Evolutionary conservation across 2,888 invertebrate species (phyloP), one percentile per base, ranked within the genome.

Genomic region (Agrotis puta): DNA sequence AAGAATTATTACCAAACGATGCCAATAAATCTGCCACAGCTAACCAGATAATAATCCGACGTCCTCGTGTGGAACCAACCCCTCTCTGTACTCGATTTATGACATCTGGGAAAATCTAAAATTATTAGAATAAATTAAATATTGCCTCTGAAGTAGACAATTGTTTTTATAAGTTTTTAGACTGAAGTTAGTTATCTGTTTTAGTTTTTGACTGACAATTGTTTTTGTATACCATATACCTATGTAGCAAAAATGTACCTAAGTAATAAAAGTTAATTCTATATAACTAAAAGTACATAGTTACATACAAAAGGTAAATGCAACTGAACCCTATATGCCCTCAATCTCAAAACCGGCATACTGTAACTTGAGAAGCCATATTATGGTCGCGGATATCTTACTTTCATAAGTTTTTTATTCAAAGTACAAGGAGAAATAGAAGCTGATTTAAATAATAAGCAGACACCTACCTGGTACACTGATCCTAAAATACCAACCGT

Each of bases 21-120:
- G 98, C 98, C 77, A 98, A 92, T 47, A 98, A 96, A 94, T 98
- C 98, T 51, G 98, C 98, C 58, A 98, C 93, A 9, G 98, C 98
- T 68, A 98, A 94, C 98, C 98, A 98, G 66, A 97, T 95, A 74
- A 98, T 97, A 75, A 98, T 98, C 84, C 96, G 96, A 77, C 97
- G 95, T 43, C 98, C 97, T 83, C 98, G 95, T 20, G 96, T 96
- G n/a, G 97, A 96, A 51, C 97, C 96, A 43, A 96, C 96, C 77
- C 97, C 94, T 78, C 96, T 96, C 70, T 95, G 92, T 74, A 94
- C 92, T 57, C 68, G 48, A 64, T 93, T 94, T 51, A 94, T 92
- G 75, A 97, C 94, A 82, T 97, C 94, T 27, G 98, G 98, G 83
- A 97, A 94, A 82, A 98, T 97, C 98, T 98, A 86, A 89, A 93